Conservation (phyloP, 2,888 invertebrate genomes). For the Gastrophysa polygoni region DNA sequence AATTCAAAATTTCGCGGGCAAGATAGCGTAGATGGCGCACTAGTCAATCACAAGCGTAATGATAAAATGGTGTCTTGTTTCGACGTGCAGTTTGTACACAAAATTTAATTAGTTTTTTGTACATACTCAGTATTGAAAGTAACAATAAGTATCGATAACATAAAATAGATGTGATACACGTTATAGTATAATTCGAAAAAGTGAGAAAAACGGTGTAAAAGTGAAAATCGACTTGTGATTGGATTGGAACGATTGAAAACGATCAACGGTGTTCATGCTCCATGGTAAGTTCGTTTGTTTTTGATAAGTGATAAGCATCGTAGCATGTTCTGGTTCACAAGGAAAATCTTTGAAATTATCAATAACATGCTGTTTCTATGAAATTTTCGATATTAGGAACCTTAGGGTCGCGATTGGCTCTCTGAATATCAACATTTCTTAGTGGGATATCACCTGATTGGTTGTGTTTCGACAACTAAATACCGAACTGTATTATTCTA, state of each 20-base stretch:
- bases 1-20: constrained; percentile 29
- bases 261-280: constrained; percentile 58
- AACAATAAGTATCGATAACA: constrained; percentile 44
- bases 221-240: constrained; percentile 37
- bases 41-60: constrained; percentile 57
- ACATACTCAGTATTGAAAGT: constrained; percentile 45
- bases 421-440: constrained; percentile 59
- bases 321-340: constrained; percentile 22
- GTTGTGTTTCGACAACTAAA: constrained; percentile 59
- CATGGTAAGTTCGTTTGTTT: constrained; percentile 57
- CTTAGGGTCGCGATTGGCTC: constrained; percentile 55
- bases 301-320: constrained; percentile 33
- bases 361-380: constrained; percentile 3
- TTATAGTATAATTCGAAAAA: constrained; percentile 30
- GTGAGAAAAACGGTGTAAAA: constrained; percentile 38
- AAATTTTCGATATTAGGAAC: constrained; percentile 27
- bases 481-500: constrained; percentile 60
- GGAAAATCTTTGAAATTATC: neutral
- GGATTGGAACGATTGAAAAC: constrained; percentile 23
- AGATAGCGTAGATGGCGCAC: constrained; percentile 42
- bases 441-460: constrained; percentile 60
- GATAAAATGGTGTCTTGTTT: constrained; percentile 60
- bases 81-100: constrained; percentile 58
- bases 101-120: constrained; percentile 53
- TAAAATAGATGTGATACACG: constrained; percentile 42